Evolutionary conservation across 1,140 invertebrate genomes (phyloP).

Genomic region (Drosophila pseudoobscura): DNA sequence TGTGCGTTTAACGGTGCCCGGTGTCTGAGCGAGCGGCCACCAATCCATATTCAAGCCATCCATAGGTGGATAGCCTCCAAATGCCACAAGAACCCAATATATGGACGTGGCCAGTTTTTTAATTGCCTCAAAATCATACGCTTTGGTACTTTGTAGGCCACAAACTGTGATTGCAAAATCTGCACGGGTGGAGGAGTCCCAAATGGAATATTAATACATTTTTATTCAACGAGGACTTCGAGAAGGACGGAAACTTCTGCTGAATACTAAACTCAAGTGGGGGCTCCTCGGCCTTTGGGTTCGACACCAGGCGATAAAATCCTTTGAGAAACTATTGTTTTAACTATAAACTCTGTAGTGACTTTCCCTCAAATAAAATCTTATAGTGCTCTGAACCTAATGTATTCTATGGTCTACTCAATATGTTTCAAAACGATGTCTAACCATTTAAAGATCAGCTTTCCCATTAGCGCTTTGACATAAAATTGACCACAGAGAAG

Average conservation of each 20-base stretch:
- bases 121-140: conserved; percentile 34
- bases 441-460: background rate
- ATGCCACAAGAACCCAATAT: conserved; percentile 51
- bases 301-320: background rate
- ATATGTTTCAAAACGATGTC: conserved; percentile 5
- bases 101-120: conserved; percentile 51
- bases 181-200: background rate
- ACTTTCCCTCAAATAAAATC: no score
- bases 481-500: conserved; percentile 4
- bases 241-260: background rate
- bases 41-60: conserved; percentile 27
- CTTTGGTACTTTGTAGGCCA: conserved; percentile 44
- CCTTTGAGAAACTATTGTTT: no score
- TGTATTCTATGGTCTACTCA: no score
- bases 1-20: conserved; percentile 47
- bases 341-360: no score
- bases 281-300: no score
- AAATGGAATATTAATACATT: conserved; percentile 41
- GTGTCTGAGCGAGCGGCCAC: conserved; percentile 21
- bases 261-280: background rate
- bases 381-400: no score
- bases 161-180: conserved; percentile 42
- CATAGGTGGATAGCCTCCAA: conserved; percentile 45
- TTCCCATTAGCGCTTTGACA: conserved; percentile 20
- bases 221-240: background rate